Evolutionary conservation across 1,140 invertebrate genomes (phyloP), one percentile per base, ranked within the genome.

Genomic region (Acromyrmex charruanus): DNA sequence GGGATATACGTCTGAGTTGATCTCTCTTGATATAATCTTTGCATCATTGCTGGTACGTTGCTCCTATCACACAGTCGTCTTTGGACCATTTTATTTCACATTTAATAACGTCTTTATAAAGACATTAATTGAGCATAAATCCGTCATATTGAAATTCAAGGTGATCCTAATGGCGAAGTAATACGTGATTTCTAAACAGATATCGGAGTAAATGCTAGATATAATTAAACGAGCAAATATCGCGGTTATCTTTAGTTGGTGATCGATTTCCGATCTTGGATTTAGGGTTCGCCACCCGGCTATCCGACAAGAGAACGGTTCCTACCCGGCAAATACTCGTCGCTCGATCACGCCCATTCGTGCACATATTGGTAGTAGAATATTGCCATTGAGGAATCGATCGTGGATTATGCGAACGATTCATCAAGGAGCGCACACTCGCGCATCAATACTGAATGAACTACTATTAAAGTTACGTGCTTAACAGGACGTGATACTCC

Each of bases 201-300:
- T 58, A 72, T 18, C 49, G 44, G n/a, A 53, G 31, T 59, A 75
- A 87, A 89, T 75, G 85, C 51, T 74, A 69, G 65, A 59, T 88
- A 82, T 90, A 91, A 91, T 91, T 90, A 65, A 69, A 69, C 82
- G 65, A 79, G 82, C 89, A 91, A 91, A 91, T 90, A 91, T 84
- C 59, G 88, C 18, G 25, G 72, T 82, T 90, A 85, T 79, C 82
- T 85, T 81, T 65, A 12, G 66, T 21, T 21, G 7, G 14, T 65
- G 86, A 90, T 91, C 89, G 89, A 90, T 90, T 90, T 90, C 86
- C 89, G 58, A 91, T 91, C 89, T 91, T 90, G 65, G 89, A 91
- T 90, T 90, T 86, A 80, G 89, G 71, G 81, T 86, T 90, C 72
- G 77, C 72, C 35, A 25, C 69, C 66, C 80, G 77, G 31, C 49